These are phyloP conservation scores for Cheilosia soror DNA, from an alignment of 2,888 invertebrate genomes.

Conservation along the genomic window DNA sequence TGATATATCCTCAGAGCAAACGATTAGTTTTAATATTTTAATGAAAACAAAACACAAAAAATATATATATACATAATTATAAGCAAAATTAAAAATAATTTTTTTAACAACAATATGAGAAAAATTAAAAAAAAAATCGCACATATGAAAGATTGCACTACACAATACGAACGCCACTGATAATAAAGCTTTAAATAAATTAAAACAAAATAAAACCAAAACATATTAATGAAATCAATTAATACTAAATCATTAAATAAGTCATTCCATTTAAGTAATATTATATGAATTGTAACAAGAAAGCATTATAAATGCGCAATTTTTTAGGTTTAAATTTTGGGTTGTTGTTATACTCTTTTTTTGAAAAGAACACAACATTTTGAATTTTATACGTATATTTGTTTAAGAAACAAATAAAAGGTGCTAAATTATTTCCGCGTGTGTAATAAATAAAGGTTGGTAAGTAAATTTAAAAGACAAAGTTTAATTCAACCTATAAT, in stretches of 20 bases:
- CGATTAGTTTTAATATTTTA: slow-evolving; percentile 73
- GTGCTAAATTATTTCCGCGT: slow-evolving; percentile 64
- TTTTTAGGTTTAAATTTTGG: slow-evolving; percentile 20
- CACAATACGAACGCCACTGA: slow-evolving; percentile 75
- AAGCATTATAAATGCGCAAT: slow-evolving; percentile 53
- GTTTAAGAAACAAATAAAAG: slow-evolving; percentile 57
- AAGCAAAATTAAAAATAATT: slow-evolving; percentile 55
- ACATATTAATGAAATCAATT: slow-evolving; percentile 71
- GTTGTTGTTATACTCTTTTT: slow-evolving; percentile 26
- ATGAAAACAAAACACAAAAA: slow-evolving; percentile 47
- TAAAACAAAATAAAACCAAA: slow-evolving; percentile 57
- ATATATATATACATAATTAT: slow-evolving; percentile 57
- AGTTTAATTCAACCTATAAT: neutral
- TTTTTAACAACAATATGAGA: slow-evolving; percentile 50
- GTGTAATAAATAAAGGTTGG: slow-evolving; percentile 42
- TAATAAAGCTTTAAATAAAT: slow-evolving; percentile 73
- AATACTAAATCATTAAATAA: slow-evolving; percentile 65
- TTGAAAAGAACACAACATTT: slow-evolving; percentile 22
- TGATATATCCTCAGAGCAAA: slow-evolving; percentile 68
- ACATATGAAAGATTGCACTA: slow-evolving; percentile 75
- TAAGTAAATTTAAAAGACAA: slow-evolving; percentile 12
- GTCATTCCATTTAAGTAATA: slow-evolving; percentile 69
- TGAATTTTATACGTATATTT: slow-evolving; percentile 56
- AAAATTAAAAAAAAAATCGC: slow-evolving; percentile 41
- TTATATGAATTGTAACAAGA: slow-evolving; percentile 18